Percentiles rank a stretch among this genome's conserved stretches.
These are phyloP conservation scores for Tipula confusa DNA, from an alignment of 2,888 invertebrate species.

Conservation along the genomic window DNA sequence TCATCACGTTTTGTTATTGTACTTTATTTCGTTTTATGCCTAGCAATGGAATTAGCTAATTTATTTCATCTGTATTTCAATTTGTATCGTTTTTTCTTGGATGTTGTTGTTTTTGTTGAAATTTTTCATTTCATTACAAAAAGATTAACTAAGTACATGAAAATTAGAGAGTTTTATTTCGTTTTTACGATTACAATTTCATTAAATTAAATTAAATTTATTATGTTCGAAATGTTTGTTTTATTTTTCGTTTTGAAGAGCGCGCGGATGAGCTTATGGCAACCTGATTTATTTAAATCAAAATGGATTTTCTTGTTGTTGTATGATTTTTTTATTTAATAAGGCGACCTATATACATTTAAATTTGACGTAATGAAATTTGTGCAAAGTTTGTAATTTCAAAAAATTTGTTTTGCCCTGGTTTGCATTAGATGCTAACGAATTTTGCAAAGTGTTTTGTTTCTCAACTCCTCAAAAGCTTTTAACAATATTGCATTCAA, in stretches of 20 bases:
- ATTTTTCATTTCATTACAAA: neutral
- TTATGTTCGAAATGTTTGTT: neutral
- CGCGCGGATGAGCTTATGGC: neutral
- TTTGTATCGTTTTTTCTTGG: neutral
- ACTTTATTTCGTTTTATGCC: neutral
- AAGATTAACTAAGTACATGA: conserved; percentile 3
- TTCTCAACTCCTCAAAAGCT: no score
- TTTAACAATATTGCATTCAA: no score
- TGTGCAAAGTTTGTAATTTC: no score
- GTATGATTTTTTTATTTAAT: no score
- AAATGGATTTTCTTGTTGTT: neutral
- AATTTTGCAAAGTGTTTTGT: no score
- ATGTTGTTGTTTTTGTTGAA: neutral
- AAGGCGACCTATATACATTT: no score
- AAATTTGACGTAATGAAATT: no score
- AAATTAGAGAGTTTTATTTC: neutral
- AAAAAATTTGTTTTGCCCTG: no score
- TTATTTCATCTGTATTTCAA: neutral
- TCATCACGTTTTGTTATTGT: neutral
- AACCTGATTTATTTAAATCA: neutral
- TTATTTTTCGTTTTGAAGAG: no score
- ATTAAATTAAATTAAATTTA: conserved; percentile 20
- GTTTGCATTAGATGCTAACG: no score
- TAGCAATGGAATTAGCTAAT: neutral
- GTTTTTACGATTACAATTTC: conserved; percentile 3